A percentile compares a stretch with the other conserved stretches of the same genome.
Evolutionary conservation across 2,888 invertebrate genomes (phyloP).

Genomic region (Ennomos erosarius): DNA sequence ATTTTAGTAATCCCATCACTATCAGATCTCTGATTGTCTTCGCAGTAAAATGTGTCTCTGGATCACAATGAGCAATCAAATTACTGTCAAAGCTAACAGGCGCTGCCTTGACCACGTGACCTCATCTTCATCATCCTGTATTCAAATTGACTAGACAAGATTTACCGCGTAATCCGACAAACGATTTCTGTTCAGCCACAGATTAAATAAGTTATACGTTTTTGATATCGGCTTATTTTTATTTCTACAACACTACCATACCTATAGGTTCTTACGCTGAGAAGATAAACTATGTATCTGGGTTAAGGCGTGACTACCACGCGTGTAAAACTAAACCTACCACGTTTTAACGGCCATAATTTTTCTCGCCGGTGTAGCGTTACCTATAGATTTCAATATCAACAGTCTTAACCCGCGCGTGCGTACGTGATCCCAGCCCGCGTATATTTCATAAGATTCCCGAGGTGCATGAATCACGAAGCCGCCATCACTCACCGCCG

Average conservation of each 20-base stretch:
- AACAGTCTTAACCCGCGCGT: constrained; percentile 81
- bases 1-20: constrained; percentile 22
- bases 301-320: constrained; percentile 26
- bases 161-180: too few species aligned
- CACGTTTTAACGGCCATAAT: constrained; percentile 42
- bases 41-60: constrained; percentile 73
- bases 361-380: constrained; percentile 67
- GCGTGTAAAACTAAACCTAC: constrained; percentile 41
- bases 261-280: too few species aligned
- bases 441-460: constrained; percentile 86
- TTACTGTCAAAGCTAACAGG: constrained; percentile 67
- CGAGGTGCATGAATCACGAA: constrained; percentile 85
- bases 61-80: constrained; percentile 82
- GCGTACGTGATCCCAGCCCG: constrained; percentile 79
- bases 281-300: constrained; percentile 10
- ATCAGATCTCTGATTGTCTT: constrained; percentile 63
- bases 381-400: constrained; percentile 84
- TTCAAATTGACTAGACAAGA: constrained; percentile 26
- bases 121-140: constrained; percentile 39
- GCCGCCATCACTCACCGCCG: constrained; percentile 82
- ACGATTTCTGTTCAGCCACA: too few species aligned
- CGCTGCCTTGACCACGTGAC: constrained; percentile 63
- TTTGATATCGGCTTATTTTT: too few species aligned
- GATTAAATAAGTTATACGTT: too few species aligned
- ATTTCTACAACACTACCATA: too few species aligned